Base-by-base conservation (phyloP, 2,797 vertebrate genomes). In the Phoebastria nigripes region DNA sequence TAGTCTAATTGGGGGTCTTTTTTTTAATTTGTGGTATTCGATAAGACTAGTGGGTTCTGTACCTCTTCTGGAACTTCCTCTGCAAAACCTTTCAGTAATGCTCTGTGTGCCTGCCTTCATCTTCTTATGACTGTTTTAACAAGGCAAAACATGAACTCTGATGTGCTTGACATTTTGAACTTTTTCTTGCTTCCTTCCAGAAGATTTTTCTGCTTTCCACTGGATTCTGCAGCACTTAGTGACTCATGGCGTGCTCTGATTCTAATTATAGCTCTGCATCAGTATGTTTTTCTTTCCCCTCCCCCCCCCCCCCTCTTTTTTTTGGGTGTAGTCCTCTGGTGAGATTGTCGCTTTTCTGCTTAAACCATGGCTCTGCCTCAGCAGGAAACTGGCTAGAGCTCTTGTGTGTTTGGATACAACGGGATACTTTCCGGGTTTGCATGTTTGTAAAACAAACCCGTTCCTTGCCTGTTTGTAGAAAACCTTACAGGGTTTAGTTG, bases 261-360 rank as follows among this genome's bases (percentile, higher is more conserved):
- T 84, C 88, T 71, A 93, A 47, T 87, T 93, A 78, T 78, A 93
- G 44, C 63, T 74, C 52, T 78, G 31, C 69, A 69, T 73, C 69
- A 69, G 28, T 54, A 7, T 65, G 28, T 8, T 52, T 66, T 26
- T 55, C 24, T 29, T 1, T 26, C 8, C 17, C 35, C 35, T 35
- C 35, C 35, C 35, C 35, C 35, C 35, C 42, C 44, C 18, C 15
- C 18, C 7, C 37, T 16, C 11, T 49, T 17, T 11, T 26, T 35
- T 54, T 49, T 5, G 62, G 15, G 2, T 89, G 33, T 82, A 77
- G 49, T 61, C 35, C 42, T 90, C 44, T 71, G 33, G 20, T 47
- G 33, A 6, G 19, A 18, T 15, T 10, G 24, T 61, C 2, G 0
- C 59, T 65, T 77, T 82, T n/a, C n/a, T 58, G 26, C 31, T 54